These are phyloP conservation scores for Drosophila subpulchrella DNA, from an alignment of 1,140 invertebrate species.

Conservation along the genomic window DNA sequence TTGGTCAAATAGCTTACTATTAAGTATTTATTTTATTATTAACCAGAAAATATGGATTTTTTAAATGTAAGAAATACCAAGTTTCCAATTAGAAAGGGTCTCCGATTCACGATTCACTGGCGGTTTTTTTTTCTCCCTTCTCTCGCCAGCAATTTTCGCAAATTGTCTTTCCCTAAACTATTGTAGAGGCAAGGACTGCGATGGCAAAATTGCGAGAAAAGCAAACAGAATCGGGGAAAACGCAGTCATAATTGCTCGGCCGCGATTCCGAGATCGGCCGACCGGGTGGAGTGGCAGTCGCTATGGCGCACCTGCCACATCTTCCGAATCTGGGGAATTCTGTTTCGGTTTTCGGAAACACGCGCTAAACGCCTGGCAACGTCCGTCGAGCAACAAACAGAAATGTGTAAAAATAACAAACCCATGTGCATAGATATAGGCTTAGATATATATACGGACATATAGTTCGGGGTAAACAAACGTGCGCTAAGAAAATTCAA, in stretches of 20 bases:
- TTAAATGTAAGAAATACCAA: neutral
- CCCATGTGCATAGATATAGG: conserved; percentile 35
- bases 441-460: conserved; percentile 16
- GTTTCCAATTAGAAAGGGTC: conserved; percentile 2
- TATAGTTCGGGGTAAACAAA: conserved; percentile 51
- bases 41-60: too few relatives aligned
- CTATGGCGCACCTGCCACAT: conserved; percentile 73
- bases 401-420: conserved; percentile 75
- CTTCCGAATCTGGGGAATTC: conserved; percentile 20
- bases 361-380: conserved; percentile 41
- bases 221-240: conserved; percentile 16
- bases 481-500: conserved; percentile 44
- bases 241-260: conserved; percentile 42
- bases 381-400: conserved; percentile 31
- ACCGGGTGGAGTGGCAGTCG: conserved; percentile 54
- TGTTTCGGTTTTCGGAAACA: conserved; percentile 34
- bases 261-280: conserved; percentile 21
- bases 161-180: conserved; percentile 34
- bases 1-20: too few relatives aligned
- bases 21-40: too few relatives aligned
- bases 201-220: conserved; percentile 17
- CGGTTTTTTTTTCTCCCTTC: neutral
- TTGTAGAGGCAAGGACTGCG: neutral
- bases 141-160: conserved; percentile 12
- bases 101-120: neutral